Percentiles rank a stretch among this genome's conserved stretches.
Conservation (phyloP, 2,113 vertebrate genomes). For the Procavia capensis region DNA sequence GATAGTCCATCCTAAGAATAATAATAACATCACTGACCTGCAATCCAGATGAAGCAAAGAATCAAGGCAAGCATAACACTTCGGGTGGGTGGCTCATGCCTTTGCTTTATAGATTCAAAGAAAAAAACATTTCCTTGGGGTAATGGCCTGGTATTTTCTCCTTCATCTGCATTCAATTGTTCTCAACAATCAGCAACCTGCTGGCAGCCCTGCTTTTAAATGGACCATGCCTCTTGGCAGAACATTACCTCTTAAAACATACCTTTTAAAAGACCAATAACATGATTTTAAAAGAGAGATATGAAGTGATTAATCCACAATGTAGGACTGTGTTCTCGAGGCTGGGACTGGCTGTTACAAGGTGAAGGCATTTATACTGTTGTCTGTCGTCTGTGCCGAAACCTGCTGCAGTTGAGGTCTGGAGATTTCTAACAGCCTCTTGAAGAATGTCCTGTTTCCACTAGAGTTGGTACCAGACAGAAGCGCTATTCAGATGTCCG, state of each 20-base stretch:
- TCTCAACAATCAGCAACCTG: slow-evolving; percentile 13
- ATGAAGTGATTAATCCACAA: slow-evolving; percentile 68
- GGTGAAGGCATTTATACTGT: slow-evolving; percentile 57
- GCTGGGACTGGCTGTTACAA: slow-evolving; percentile 48
- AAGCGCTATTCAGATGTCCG: slow-evolving; percentile 53
- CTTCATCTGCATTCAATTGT: slow-evolving; percentile 57
- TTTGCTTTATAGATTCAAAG: neutral
- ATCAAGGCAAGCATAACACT: neutral
- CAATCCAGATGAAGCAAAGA: slow-evolving; percentile 6
- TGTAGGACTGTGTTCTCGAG: slow-evolving; percentile 63
- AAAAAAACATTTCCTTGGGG: slow-evolving; percentile 37
- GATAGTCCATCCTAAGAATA: neutral
- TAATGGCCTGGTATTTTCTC: slow-evolving; percentile 34
- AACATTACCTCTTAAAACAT: slow-evolving; percentile 63
- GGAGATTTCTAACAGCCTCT: slow-evolving; percentile 69
- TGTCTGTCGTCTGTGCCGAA: slow-evolving; percentile 31
- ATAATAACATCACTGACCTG: neutral
- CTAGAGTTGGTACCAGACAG: slow-evolving; percentile 28
- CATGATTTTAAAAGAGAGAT: slow-evolving; percentile 71
- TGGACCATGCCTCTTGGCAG: slow-evolving; percentile 57
- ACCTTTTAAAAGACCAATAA: slow-evolving; percentile 64
- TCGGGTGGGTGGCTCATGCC: neutral
- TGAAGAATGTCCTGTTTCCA: slow-evolving; percentile 64
- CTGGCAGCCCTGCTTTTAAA: slow-evolving; percentile 64
- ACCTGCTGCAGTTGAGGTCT: slow-evolving; percentile 50